Evolutionary conservation across 2,113 vertebrate species (phyloP).

Genomic region (Catharus bicknelli): DNA sequence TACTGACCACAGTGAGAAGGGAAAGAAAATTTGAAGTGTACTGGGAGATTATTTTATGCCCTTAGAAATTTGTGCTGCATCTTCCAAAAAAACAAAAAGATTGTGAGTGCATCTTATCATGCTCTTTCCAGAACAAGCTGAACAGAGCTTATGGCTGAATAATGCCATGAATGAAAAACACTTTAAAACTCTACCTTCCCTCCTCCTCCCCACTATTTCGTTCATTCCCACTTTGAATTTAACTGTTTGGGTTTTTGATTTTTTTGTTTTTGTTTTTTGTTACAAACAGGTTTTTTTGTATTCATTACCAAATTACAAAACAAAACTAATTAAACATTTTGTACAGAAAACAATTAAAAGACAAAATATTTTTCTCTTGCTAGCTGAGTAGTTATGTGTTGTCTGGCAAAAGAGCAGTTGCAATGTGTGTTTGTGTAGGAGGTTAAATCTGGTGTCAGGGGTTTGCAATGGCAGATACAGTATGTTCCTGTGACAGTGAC

Average conservation of each 20-base stretch:
- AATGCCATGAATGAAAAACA: neutral
- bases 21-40: neutral
- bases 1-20: neutral
- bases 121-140: slow-evolving; percentile 51
- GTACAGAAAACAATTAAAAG: slow-evolving; percentile 70
- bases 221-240: slow-evolving; percentile 47
- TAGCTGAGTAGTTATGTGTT: slow-evolving; percentile 41
- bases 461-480: neutral
- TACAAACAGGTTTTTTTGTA: slow-evolving; percentile 66
- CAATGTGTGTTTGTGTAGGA: neutral
- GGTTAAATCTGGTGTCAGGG: slow-evolving; percentile 31
- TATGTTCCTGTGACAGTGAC: neutral
- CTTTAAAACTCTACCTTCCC: neutral
- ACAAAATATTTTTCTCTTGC: slow-evolving; percentile 59
- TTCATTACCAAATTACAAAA: slow-evolving; percentile 72
- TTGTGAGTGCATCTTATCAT: slow-evolving; percentile 9
- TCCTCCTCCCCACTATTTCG: neutral
- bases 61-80: neutral
- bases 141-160: neutral
- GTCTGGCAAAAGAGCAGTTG: slow-evolving; percentile 25
- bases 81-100: neutral
- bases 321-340: slow-evolving; percentile 73
- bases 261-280: neutral
- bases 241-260: neutral
- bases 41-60: neutral